Evolutionary conservation across 1,140 invertebrate species (phyloP).

Genomic region (Aphidius ervi): DNA sequence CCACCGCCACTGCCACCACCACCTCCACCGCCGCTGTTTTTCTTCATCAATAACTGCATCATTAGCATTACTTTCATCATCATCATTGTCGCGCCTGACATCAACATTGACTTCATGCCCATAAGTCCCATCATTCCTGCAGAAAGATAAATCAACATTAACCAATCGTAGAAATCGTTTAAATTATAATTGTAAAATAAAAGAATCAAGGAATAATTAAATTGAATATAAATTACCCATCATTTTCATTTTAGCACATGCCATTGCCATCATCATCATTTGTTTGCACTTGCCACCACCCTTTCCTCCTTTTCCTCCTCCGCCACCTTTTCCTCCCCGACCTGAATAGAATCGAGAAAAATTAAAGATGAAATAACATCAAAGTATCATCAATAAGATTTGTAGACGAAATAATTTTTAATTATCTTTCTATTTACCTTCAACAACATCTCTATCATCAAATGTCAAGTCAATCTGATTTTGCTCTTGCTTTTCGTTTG

Average conservation of each 20-base stretch:
- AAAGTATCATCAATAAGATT: neutral
- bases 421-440: constrained; percentile 34
- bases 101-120: constrained; percentile 59
- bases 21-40: constrained; percentile 45
- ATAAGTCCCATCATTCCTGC: constrained; percentile 58
- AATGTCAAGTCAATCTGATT: constrained; percentile 48
- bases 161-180: neutral
- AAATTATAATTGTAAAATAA: neutral
- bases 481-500: constrained; percentile 35
- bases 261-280: constrained; percentile 62
- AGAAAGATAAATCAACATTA: constrained; percentile 21
- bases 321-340: constrained; percentile 45
- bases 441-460: constrained; percentile 34
- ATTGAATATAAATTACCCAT: constrained; percentile 49
- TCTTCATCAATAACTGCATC: constrained; percentile 54
- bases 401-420: neutral
- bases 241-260: constrained; percentile 59
- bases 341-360: constrained; percentile 14
- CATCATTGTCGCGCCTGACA: constrained; percentile 58
- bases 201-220: neutral
- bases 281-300: constrained; percentile 56
- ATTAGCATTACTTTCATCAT: constrained; percentile 58
- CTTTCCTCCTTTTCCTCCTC: constrained; percentile 34
- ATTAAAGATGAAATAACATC: neutral
- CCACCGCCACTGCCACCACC: constrained; percentile 31